A percentile compares a stretch with the other conserved stretches of the same genome.
Conservation (phyloP, 2,113 vertebrate species). For the Amphiprion ocellaris region DNA sequence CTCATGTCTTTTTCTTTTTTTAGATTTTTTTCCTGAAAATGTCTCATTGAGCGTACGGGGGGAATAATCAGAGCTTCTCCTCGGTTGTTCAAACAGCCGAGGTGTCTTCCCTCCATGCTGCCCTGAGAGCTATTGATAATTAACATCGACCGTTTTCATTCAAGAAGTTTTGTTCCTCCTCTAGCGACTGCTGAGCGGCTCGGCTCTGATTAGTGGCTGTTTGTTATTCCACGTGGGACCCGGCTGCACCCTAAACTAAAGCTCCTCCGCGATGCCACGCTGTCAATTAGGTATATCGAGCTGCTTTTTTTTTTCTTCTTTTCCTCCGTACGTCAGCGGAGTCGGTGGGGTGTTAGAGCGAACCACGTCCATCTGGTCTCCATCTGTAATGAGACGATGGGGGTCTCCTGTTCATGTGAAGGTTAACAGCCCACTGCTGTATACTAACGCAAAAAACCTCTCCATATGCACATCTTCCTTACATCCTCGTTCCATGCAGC, state of each 20-base stretch:
- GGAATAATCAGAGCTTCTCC: constrained; percentile 26
- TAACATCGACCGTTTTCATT: constrained; percentile 37
- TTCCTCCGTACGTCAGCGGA: constrained; percentile 36
- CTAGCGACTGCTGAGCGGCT: constrained; percentile 31
- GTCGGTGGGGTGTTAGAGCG: constrained; percentile 41
- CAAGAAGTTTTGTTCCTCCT: constrained; percentile 36
- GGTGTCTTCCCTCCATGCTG: constrained; percentile 10
- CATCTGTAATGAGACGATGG: constrained; percentile 50
- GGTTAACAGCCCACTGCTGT: constrained; percentile 35
- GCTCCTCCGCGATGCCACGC: constrained; percentile 51
- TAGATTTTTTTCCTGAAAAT: constrained; percentile 1
- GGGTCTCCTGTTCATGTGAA: neutral
- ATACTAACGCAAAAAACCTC: constrained; percentile 19
- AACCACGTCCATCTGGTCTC: constrained; percentile 69
- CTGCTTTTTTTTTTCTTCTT: constrained; percentile 1
- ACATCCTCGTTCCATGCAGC: constrained; percentile 13
- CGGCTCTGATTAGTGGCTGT: constrained; percentile 53
- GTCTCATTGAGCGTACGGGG: neutral
- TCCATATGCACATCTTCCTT: constrained; percentile 37
- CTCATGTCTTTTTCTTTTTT: neutral
- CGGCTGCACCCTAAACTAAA: constrained; percentile 38
- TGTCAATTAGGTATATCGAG: constrained; percentile 69
- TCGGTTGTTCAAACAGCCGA: constrained; percentile 29
- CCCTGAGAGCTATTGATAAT: constrained; percentile 42
- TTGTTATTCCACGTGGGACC: constrained; percentile 66